Conservation (phyloP, 2,888 invertebrate species). For the Pyrochroa serraticornis region DNA sequence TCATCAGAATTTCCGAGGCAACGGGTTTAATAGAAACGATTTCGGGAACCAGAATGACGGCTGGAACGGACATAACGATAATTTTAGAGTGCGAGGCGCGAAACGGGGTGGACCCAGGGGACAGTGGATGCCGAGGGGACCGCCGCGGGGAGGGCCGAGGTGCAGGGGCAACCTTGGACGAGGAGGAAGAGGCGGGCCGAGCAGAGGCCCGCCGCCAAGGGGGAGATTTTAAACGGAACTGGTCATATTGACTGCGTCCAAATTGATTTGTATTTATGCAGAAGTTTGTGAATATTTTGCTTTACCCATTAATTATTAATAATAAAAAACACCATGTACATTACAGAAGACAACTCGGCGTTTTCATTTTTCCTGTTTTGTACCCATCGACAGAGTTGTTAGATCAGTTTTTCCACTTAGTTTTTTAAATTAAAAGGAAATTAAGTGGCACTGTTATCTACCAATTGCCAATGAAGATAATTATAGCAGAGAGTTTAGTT, state of each 20-base stretch:
- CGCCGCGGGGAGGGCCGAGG: conserved; percentile 5
- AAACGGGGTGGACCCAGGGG: conserved; percentile 21
- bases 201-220: conserved; percentile 18
- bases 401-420: too few species aligned
- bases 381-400: too few species aligned
- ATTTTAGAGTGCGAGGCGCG: conserved; percentile 14
- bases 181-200: conserved; percentile 29
- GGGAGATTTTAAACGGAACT: conserved; percentile 18
- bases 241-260: conserved; percentile 22
- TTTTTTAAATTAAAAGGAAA: too few species aligned
- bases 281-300: conserved; percentile 11
- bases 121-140: conserved; percentile 15
- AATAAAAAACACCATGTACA: background rate
- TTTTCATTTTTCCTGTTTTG: background rate
- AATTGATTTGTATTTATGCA: conserved; percentile 7
- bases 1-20: conserved; percentile 1
- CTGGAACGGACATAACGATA: conserved; percentile 23
- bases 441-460: too few species aligned
- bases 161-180: conserved; percentile 19
- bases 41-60: conserved; percentile 28
- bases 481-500: too few species aligned
- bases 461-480: too few species aligned
- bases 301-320: conserved; percentile 7
- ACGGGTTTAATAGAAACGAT: conserved; percentile 8
- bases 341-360: background rate